phyloP scores from a whole-genome alignment of 2,113 vertebrate genomes.

The Glaucomys volans region DNA sequence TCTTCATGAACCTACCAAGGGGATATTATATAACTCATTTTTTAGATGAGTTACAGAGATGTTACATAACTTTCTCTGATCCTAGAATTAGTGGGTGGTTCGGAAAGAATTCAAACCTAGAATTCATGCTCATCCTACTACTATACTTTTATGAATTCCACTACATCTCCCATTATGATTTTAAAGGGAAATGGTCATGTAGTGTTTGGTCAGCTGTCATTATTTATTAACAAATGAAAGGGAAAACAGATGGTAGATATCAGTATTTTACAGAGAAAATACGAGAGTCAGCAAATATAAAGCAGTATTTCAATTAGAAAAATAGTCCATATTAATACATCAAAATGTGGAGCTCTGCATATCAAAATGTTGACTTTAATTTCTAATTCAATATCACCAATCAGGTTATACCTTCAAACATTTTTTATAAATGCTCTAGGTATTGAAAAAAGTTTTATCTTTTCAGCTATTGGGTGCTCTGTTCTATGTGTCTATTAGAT shows the following conservation, averaged over 20 bases:
- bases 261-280: slow-evolving; percentile 5
- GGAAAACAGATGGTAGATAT: not conserved
- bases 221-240: slow-evolving; percentile 8
- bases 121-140: not conserved
- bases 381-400: slow-evolving; percentile 10
- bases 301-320: slow-evolving; percentile 39
- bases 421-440: slow-evolving; percentile 17
- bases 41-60: not conserved
- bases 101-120: not conserved
- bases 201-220: not conserved
- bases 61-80: not conserved
- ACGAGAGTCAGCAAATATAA: slow-evolving; percentile 3
- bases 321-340: not conserved
- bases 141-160: not conserved
- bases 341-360: not conserved
- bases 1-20: not conserved
- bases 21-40: not conserved
- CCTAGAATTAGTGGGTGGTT: not conserved
- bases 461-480: not conserved
- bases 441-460: not conserved
- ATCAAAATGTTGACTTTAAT: slow-evolving; percentile 39
- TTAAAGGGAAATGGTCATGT: not conserved
- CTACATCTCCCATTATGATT: not conserved
- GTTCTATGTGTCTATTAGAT: not conserved
- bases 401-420: not conserved